Evolutionary conservation across 1,140 invertebrate species (phyloP).

Genomic region (Periplaneta americana): DNA sequence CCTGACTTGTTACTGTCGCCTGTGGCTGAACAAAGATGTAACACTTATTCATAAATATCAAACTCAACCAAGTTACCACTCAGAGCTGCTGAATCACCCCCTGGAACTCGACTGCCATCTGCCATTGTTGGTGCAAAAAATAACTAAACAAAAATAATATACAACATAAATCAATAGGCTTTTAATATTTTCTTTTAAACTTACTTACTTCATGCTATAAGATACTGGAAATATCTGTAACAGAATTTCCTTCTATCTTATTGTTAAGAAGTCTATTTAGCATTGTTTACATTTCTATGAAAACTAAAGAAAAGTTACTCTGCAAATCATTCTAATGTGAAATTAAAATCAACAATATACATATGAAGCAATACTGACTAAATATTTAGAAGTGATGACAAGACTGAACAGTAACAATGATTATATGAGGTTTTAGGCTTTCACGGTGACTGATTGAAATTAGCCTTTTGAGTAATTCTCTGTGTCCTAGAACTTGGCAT

Average conservation of each 20-base stretch:
- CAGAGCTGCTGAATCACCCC: not conserved
- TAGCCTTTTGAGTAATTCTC: no score
- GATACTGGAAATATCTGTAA: not conserved
- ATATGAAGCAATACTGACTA: no score
- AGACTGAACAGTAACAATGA: no score
- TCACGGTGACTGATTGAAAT: no score
- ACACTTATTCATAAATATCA: not conserved
- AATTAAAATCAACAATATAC: no score
- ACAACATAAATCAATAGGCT: no score
- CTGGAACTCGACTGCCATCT: not conserved
- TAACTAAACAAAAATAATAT: no score
- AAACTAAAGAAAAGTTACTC: not conserved
- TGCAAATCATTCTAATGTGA: not conserved
- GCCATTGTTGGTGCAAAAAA: not conserved
- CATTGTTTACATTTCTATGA: not conserved
- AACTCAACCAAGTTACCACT: slow-evolving; percentile 10
- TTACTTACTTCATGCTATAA: no score
- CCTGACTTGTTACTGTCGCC: not conserved
- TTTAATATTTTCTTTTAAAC: no score
- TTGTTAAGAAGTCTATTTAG: not conserved
- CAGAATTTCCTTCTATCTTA: not conserved
- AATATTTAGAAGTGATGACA: no score
- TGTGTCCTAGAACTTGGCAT: no score
- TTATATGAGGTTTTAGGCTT: no score
- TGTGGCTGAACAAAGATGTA: not conserved